Evolutionary conservation across 92 coral and sea anemone genomes (phyloP).

Genomic region (Phenganax stokvisi): DNA sequence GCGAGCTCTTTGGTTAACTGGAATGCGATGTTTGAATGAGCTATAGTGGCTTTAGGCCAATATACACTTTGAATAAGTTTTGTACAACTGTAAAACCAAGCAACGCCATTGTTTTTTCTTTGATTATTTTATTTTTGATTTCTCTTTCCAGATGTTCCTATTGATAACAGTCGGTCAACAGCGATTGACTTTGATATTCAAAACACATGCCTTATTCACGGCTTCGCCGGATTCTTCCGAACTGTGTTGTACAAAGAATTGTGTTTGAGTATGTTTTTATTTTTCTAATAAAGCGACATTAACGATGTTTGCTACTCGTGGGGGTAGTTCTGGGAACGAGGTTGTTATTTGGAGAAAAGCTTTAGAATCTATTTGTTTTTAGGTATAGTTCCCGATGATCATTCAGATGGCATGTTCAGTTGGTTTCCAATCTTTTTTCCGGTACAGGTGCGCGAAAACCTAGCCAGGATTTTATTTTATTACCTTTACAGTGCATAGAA

Average conservation of each 20-base stretch:
- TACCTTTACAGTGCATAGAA: background rate
- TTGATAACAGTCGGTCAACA: conserved; percentile 80
- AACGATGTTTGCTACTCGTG: too few species aligned
- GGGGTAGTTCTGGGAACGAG: too few species aligned
- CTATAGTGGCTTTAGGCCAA: too few species aligned
- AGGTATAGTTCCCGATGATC: conserved; percentile 95
- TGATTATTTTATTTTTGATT: background rate
- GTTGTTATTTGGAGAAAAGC: background rate
- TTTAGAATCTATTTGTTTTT: background rate
- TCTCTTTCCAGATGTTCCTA: conserved; percentile 49
- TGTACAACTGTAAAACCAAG: too few species aligned
- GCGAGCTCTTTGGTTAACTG: too few species aligned
- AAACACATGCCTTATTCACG: conserved; percentile 71
- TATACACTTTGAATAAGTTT: too few species aligned
- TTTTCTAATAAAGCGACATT: too few species aligned
- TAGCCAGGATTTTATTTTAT: background rate
- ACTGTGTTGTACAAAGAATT: conserved; percentile 73
- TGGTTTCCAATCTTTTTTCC: conserved; percentile 98
- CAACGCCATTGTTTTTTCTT: too few species aligned
- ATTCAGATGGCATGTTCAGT: conserved; percentile 98
- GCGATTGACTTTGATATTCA: conserved; percentile 64
- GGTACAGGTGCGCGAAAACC: conserved; percentile 58
- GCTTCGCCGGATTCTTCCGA: conserved; percentile 93
- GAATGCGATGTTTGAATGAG: too few species aligned
- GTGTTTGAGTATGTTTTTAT: conserved; percentile 58